Conservation (phyloP, 2,888 invertebrate species). For the Alitta virens region DNA sequence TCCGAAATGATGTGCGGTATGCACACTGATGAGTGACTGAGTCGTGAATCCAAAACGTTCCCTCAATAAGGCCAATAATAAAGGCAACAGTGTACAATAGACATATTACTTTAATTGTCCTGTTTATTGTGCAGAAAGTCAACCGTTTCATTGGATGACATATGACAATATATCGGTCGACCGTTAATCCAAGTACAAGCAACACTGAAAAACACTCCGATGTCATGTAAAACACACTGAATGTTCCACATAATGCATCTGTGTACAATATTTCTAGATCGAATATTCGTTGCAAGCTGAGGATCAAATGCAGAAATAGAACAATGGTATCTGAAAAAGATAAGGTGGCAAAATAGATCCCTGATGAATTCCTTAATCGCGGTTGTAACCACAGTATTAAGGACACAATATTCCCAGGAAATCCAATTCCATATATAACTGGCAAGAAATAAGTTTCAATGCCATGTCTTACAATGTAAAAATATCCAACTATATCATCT, state of each 20-base stretch:
- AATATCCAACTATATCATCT: too few species aligned
- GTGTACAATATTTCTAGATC: background rate
- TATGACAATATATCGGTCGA: constrained; percentile 11
- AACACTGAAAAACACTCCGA: constrained; percentile 6
- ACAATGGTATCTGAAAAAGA: constrained; percentile 13
- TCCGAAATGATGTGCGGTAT: background rate
- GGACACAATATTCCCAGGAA: constrained; percentile 7
- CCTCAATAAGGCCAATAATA: background rate
- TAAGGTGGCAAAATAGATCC: constrained; percentile 10
- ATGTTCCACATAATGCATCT: constrained; percentile 2
- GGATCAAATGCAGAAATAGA: constrained; percentile 3
- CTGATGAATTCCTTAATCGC: constrained; percentile 10
- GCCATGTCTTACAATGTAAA: too few species aligned
- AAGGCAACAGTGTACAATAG: background rate
- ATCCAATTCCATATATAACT: constrained; percentile 5
- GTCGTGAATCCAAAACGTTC: constrained; percentile 11
- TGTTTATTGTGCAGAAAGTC: constrained; percentile 1
- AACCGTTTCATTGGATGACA: constrained; percentile 12
- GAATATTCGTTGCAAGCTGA: background rate
- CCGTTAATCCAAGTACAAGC: constrained; percentile 7
- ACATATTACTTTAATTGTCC: constrained; percentile 2
- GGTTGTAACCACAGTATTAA: constrained; percentile 14
- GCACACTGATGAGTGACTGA: background rate
- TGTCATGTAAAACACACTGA: constrained; percentile 9
- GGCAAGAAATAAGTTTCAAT: constrained; percentile 6